Base-by-base conservation (phyloP, 2,113 vertebrate species). In the Nibea albiflora region DNA sequence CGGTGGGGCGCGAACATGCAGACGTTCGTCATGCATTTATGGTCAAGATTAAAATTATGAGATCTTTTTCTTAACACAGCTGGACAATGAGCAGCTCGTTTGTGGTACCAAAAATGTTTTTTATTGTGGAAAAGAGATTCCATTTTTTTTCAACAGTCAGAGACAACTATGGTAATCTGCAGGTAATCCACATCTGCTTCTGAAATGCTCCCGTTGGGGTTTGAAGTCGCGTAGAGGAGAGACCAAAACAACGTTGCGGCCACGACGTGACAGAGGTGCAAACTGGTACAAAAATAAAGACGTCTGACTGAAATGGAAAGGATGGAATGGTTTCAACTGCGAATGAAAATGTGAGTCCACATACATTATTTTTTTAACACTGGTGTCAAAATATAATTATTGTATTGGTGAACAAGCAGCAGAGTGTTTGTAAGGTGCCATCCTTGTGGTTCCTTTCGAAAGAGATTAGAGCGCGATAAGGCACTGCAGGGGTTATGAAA, bases 401-500 rank as follows among this genome's bases (percentile, higher is more conserved):
- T 53, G 19, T 39, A 22, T 11, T 16, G 0, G 2, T 47, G 31
- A 81, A 67, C 47, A 44, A 78, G 49, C 35, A 39, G 49, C 1
- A 19, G 22, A 2, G 10, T 26, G 61, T 81, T 68, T 39, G 39
- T 49, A 58, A 79, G 57, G 73, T 46, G 65, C 47, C 49, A 26
- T 64, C n/a, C 56, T 58, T 56, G 35, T 68, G 26, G 44, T 31
- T 61, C 24, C 46, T 17, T 73, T 80, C 73, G 74, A 80, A 90
- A 63, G 46, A 78, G 69, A 91, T 87, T 75, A 87, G 65, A 63
- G 83, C 12, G 20, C 77, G 81, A 74, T 85, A 60, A 80, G 80
- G 68, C 74, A 56, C 49, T 63, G 80, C 73, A 65, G 77, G 80
- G 86, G 76, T 88, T 85, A 77, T 28, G 46, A 85, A 76, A 86